These are phyloP conservation scores for Callocephalon fimbriatum DNA, from an alignment of 2,113 vertebrate species.

Conservation along the genomic window DNA sequence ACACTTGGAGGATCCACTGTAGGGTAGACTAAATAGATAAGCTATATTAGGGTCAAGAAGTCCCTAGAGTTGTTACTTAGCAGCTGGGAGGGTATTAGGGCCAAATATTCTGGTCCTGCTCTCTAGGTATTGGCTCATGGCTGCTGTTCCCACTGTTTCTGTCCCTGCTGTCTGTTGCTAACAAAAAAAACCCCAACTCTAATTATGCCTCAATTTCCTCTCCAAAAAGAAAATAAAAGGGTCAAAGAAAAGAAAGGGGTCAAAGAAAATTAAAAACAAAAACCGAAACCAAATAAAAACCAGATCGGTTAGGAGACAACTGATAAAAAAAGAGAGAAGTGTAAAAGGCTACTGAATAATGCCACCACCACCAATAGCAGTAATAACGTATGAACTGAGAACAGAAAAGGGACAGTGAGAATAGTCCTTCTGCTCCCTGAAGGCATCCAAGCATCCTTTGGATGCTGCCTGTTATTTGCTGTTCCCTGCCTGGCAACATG, in stretches of 20 bases:
- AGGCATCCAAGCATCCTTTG: neutral
- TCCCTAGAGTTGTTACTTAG: neutral
- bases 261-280: neutral
- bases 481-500: neutral
- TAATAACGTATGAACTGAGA: neutral
- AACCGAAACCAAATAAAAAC: neutral
- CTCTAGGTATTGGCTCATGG: neutral
- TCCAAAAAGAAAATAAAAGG: neutral
- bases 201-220: neutral
- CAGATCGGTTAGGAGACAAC: neutral
- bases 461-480: neutral
- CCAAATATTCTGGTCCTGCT: neutral
- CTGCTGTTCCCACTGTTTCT: neutral
- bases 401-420: neutral
- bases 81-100: neutral
- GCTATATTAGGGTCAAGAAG: neutral
- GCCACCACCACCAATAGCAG: accelerated
- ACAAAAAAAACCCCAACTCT: neutral
- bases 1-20: neutral
- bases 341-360: neutral
- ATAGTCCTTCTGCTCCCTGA: neutral
- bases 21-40: neutral
- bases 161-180: neutral
- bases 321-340: neutral
- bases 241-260: neutral